Evolutionary conservation across 2,888 invertebrate species (phyloP).

Genomic region (Eupsilia transversa): DNA sequence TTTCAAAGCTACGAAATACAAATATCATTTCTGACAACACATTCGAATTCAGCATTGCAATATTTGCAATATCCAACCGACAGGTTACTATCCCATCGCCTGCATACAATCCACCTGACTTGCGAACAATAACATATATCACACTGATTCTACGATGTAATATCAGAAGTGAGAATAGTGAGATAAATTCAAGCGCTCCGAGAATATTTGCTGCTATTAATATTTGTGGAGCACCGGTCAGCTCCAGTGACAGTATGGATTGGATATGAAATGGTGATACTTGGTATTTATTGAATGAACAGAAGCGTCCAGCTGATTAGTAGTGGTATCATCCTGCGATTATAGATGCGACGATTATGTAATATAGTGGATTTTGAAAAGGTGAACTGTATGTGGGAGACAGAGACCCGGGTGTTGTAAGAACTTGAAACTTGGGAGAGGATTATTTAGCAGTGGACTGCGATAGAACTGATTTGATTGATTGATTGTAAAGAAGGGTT

Average conservation of each 20-base stretch:
- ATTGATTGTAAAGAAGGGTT: neutral
- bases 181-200: conserved; percentile 56
- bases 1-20: conserved; percentile 17
- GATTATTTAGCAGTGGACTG: neutral
- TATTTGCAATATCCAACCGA: conserved; percentile 45
- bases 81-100: conserved; percentile 34
- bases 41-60: conserved; percentile 47
- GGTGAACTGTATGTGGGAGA: too few species aligned
- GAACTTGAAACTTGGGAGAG: neutral
- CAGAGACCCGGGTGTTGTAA: neutral
- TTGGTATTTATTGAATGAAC: conserved; percentile 31
- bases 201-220: conserved; percentile 60
- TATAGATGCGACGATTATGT: neutral
- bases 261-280: conserved; percentile 24
- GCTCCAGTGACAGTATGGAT: conserved; percentile 37
- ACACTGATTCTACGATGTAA: conserved; percentile 52
- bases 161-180: conserved; percentile 55
- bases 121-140: conserved; percentile 57
- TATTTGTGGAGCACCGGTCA: conserved; percentile 50
- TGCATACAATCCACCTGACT: conserved; percentile 46
- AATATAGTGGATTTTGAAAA: neutral
- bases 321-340: neutral
- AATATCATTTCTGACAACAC: conserved; percentile 20
- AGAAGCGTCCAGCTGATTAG: conserved; percentile 17
- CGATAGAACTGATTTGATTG: neutral